These are phyloP conservation scores for Indicator maculatus DNA, from an alignment of 2,113 vertebrate species.

Conservation along the genomic window DNA sequence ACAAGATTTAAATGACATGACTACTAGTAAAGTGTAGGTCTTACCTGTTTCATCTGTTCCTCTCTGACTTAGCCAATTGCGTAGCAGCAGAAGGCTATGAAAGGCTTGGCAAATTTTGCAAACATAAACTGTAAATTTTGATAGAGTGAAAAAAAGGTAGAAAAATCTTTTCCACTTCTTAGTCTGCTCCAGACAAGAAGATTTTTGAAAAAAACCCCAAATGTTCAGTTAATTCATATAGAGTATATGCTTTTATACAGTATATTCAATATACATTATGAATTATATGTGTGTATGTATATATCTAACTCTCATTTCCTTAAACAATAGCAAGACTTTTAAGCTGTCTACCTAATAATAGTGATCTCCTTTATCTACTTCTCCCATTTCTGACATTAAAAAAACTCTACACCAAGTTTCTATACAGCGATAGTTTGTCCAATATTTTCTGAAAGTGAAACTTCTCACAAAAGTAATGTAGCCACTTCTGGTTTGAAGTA, in stretches of 20 bases:
- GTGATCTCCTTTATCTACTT: neutral
- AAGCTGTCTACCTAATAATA: neutral
- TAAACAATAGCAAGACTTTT: neutral
- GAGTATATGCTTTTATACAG: neutral
- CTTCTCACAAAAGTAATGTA: neutral
- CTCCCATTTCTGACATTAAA: neutral
- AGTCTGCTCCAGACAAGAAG: neutral
- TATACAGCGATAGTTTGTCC: neutral
- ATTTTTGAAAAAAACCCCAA: neutral
- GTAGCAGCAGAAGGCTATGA: neutral
- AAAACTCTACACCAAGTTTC: neutral
- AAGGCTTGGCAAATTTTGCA: neutral
- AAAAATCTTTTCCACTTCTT: neutral
- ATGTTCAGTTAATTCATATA: neutral
- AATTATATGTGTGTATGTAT: neutral
- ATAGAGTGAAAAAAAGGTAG: neutral
- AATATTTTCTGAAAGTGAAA: neutral
- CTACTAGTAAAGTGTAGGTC: neutral
- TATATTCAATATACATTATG: neutral
- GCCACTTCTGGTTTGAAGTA: neutral
- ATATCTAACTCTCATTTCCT: neutral
- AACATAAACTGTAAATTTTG: neutral
- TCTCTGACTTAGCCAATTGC: neutral
- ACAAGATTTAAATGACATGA: constrained; percentile 27
- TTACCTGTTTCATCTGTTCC: neutral